These are phyloP conservation scores for Siniperca obscura DNA, from an alignment of 2,797 vertebrate species.

Conservation along the genomic window DNA sequence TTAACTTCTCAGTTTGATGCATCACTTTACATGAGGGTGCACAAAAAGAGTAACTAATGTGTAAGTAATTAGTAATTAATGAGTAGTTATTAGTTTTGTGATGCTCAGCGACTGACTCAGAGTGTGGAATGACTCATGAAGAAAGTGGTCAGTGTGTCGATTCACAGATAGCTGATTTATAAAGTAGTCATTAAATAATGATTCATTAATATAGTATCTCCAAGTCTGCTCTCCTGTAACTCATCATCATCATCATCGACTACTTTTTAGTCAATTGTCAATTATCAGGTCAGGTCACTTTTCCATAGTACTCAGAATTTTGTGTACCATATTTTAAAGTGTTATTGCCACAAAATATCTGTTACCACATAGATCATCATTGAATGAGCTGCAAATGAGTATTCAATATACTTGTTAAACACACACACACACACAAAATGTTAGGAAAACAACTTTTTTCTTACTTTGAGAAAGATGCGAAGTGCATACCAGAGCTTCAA, in stretches of 20 bases:
- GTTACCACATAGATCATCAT: neutral
- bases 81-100: neutral
- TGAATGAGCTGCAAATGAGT: neutral
- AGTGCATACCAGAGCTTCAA: neutral
- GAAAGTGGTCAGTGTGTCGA: too few relatives aligned
- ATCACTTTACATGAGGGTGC: neutral
- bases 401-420: neutral
- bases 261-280: neutral
- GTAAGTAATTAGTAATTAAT: neutral
- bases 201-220: neutral
- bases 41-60: neutral
- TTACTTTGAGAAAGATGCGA: neutral
- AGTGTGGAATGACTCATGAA: too few relatives aligned
- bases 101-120: too few relatives aligned
- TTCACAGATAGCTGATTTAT: too few relatives aligned
- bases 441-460: neutral
- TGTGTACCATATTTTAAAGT: neutral
- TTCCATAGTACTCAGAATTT: neutral
- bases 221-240: neutral
- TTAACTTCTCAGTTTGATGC: neutral
- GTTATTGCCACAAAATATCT: neutral
- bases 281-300: neutral
- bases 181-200: neutral
- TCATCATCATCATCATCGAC: neutral
- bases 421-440: neutral